Evolutionary conservation across 2,888 invertebrate genomes (phyloP), one percentile per base, ranked within the genome.

Genomic region (Sycophila texana): DNA sequence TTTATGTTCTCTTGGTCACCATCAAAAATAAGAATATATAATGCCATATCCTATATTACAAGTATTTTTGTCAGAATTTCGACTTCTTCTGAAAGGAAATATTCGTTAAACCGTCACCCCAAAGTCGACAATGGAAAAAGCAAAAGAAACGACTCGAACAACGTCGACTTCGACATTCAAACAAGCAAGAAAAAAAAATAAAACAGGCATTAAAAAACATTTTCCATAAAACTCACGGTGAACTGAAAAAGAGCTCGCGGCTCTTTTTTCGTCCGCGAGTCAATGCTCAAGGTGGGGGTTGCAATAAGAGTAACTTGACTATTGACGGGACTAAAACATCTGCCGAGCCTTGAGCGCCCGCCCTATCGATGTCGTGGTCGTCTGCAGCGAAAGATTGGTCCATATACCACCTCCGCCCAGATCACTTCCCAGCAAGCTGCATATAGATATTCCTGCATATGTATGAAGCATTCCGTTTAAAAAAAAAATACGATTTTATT

Each of bases 331-430:
- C 22, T 72, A 53, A 61, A 82, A 82, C 84, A 83, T 84, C 83
- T 84, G 83, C 78, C 79, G 70, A 30, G 57, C 53, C 71, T 66
- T 65, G 71, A 60, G n/a, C 53, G 58, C 72, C 75, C 83, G 74
- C 81, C 73, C 79, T 80, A 81, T 81, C 79, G 77, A 74, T 81
- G 83, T 81, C 79, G 51, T 53, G 80, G 83, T 81, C 79, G 51
- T 53, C 73, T 79, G 80, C 71, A 70, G 61, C 51, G 14, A 26
- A 66, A 39, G 80, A 57, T n/a, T 22, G 49, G 14, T 39, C 10
- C 39, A 10, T 39, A 39, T 39, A 3, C 57, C 57, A 65, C 81
- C 81, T 82, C 76, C 63, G 71, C 61, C 80, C 39, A 39, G 7
- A 10, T 83, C 81, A 82, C 79, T 84, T 83, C 77, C 47, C 20